These are phyloP conservation scores for Seira sanloemensis DNA, from an alignment of 2,888 invertebrate species.

Conservation along the genomic window DNA sequence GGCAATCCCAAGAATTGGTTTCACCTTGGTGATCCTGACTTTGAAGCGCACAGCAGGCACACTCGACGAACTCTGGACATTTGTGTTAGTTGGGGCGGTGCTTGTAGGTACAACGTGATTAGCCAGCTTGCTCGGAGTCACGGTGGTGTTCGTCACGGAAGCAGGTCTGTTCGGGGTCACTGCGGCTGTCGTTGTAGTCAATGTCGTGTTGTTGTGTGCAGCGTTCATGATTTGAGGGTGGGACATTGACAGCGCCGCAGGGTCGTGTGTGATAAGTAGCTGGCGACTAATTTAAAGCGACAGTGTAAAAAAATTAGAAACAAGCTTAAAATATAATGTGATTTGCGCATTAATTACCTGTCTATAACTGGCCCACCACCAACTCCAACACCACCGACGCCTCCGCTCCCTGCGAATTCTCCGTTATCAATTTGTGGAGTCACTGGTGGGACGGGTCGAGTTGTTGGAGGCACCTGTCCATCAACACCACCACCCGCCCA, in stretches of 20 bases:
- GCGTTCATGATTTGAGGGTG: slow-evolving; percentile 18
- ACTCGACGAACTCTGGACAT: background rate
- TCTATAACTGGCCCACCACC: background rate
- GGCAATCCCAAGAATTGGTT: slow-evolving; percentile 95
- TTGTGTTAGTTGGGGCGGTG: background rate
- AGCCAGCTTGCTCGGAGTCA: background rate
- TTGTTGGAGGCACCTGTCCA: background rate
- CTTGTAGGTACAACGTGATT: slow-evolving; percentile 2
- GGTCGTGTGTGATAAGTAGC: slow-evolving; percentile 41
- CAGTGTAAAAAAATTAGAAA: too few relatives aligned
- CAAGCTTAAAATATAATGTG: too few relatives aligned
- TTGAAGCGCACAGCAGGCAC: slow-evolving; percentile 77
- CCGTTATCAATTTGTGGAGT: background rate
- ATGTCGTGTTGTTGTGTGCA: background rate
- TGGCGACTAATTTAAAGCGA: slow-evolving; percentile 16
- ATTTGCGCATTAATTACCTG: slow-evolving; percentile 10
- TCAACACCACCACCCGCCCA: background rate
- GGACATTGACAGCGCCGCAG: slow-evolving; percentile 16
- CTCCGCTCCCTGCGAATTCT: background rate
- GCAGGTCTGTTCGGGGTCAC: background rate
- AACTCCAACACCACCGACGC: slow-evolving; percentile 14
- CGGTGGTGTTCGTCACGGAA: slow-evolving; percentile 3
- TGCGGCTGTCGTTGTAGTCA: background rate
- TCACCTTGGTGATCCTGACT: slow-evolving; percentile 93
- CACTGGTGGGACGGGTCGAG: background rate